Percentiles rank a stretch among this genome's conserved stretches.
Conservation (phyloP, 1,140 invertebrate genomes). For the Hyles vespertilio region DNA sequence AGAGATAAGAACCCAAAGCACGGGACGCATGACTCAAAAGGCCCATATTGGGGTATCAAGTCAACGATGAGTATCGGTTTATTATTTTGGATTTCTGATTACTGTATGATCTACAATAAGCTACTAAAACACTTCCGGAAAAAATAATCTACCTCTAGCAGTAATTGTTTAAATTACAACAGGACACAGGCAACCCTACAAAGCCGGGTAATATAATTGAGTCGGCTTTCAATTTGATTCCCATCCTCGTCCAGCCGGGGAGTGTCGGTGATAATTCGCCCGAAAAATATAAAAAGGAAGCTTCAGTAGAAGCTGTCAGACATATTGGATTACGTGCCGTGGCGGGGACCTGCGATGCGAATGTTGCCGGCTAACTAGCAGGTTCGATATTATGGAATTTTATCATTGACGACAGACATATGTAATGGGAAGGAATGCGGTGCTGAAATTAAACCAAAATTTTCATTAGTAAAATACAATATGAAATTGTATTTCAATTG, state of each 20-base stretch:
- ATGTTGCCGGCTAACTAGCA: neutral
- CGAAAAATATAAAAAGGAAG: constrained; percentile 71
- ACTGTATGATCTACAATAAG: no score
- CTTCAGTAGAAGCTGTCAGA: constrained; percentile 51
- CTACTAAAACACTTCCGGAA: no score
- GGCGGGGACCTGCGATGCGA: constrained; percentile 15
- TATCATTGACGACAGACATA: no score
- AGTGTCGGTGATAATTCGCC: constrained; percentile 72
- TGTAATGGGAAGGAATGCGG: no score
- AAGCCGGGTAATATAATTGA: constrained; percentile 67
- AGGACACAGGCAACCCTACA: constrained; percentile 39
- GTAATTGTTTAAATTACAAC: neutral
- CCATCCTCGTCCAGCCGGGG: constrained; percentile 54
- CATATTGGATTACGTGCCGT: constrained; percentile 62
- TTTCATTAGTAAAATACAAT: no score
- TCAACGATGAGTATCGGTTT: no score
- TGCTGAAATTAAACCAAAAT: no score
- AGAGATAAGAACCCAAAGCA: no score
- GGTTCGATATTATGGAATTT: neutral
- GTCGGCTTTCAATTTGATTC: constrained; percentile 74
- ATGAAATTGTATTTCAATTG: no score
- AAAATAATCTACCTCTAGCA: neutral
- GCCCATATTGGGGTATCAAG: no score
- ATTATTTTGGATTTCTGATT: no score
- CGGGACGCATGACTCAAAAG: no score